Base-by-base conservation (phyloP, 2,113 vertebrate genomes). In the Eurypyga helias region DNA sequence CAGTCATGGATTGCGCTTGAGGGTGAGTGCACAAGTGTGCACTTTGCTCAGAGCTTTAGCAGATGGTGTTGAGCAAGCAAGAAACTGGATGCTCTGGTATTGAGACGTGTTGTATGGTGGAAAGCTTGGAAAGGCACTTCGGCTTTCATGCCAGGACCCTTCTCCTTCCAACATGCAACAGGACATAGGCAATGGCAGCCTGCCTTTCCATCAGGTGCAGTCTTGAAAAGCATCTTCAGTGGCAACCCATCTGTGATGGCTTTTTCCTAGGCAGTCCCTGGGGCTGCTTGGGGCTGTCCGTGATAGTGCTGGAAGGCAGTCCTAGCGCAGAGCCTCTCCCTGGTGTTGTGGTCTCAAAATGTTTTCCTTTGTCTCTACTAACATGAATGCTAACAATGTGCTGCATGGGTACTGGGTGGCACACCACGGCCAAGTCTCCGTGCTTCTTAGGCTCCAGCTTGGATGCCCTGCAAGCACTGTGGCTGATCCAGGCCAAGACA, bases 401-500 rank as follows among this genome's bases (percentile, higher is more conserved):
- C 60, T 51, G 2, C 9, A 0, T 13, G 49, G 24, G 24, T 71
- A 6, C 36, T n/a, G 64, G n/a, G 38, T 6, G 23, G 49, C 36
- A 51, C 60, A 18, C 10, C 21, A 5, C 1, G 0, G 28, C 67
- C 9, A 2, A 34, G 46, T n/a, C 60, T 91, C 58, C 84, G 41
- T 10, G 1, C 41, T 81, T 43, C 9, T 1, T 7, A 13, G 45
- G 9, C 60, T 85, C 41, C 70, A 71, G 61, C 75, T 81, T 0
- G 0, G 38, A 5, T 73, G 62, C 33, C 60, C 36, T 65, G 58
- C 31, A 10, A 61, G 62, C 3, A 0, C 80, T 51, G 60, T 51
- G 46, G 41, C 34, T 73, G 15, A 64, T 46, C 13, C 26, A 51
- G 71, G 76, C 67, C 54, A 45, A n/a, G 48, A 28, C 0, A 13